Base-by-base conservation (phyloP, 1,140 invertebrate species). In the Chionoecetes opilio region DNA sequence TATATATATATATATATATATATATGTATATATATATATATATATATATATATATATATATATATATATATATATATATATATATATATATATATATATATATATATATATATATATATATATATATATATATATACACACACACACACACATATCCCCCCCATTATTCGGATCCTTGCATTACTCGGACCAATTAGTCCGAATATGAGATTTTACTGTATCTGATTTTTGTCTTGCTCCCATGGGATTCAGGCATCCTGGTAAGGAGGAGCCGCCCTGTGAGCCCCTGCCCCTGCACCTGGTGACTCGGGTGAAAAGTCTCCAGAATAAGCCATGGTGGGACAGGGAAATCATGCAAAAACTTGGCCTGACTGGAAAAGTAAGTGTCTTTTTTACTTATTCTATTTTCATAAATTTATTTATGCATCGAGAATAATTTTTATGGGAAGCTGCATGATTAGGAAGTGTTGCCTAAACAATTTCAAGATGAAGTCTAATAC, bases 281-380 rank as follows among this genome's bases (percentile, higher is more conserved):
- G 91, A 95, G 21, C 94, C 94, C 21, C 34, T 90, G 29, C 94
- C 94, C 2, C 82, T 95, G n/a, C 94, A 95, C 82, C 38, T 95
- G 34, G 94, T 95, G 9, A 95, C 94, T 0, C 21, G 94, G 37
- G 90, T 91, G 6, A 85, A 75, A 32, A 75, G 38, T 32, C 90
- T 95, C 34, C 82, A 88, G 46, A 32, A 63, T 2, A 95, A 88
- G 46, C 91, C 94, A 31, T 87, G 91, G 90, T 95, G 90, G 82
- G 89, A 92, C 35, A 87, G 38, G 31, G 84, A 92, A 14, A 92
- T 95, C 41, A 95, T 95, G 94, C 87, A 92, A 46, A 86, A 34
- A 17, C n/a, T 92, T 35, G 94, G 94, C 3, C 94, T 95, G 26
- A 53, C 92, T 53, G 38, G 14, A 29, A 93, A 93, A 84, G 92